Conservation (phyloP, 35 echinoderm and acorn worm species). For the Strongylocentrotus purpuratus region DNA sequence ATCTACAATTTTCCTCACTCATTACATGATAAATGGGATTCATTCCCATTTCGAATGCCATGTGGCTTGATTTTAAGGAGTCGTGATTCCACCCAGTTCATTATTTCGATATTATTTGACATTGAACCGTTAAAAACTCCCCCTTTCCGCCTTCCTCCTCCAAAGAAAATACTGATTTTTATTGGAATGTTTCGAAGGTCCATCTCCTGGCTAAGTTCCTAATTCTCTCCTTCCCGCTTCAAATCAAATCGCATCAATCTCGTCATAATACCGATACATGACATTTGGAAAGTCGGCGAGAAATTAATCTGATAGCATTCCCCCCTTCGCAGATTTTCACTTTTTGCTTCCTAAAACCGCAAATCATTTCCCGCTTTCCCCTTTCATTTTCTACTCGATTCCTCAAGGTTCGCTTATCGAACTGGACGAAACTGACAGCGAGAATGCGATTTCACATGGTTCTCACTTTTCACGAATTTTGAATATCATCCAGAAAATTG, state of each 20-base stretch:
- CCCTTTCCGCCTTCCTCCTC: neutral
- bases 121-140: neutral
- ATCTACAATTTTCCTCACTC: neutral
- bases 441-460: neutral
- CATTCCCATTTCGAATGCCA: neutral
- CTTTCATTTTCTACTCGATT: neutral
- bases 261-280: neutral
- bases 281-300: neutral
- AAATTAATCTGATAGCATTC: neutral
- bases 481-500: too few relatives aligned
- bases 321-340: neutral
- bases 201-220: neutral
- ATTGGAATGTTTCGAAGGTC: neutral
- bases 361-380: constrained; percentile 10
- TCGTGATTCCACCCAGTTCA: neutral
- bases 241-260: neutral
- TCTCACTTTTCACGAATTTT: neutral
- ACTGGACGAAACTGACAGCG: neutral
- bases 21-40: neutral
- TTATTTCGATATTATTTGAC: neutral
- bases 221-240: neutral
- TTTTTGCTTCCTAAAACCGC: neutral
- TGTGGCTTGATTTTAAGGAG: neutral
- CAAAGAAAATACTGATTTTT: neutral
- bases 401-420: neutral